Conservation (phyloP, 1,140 invertebrate genomes). For the Oedothorax gibbosus region DNA sequence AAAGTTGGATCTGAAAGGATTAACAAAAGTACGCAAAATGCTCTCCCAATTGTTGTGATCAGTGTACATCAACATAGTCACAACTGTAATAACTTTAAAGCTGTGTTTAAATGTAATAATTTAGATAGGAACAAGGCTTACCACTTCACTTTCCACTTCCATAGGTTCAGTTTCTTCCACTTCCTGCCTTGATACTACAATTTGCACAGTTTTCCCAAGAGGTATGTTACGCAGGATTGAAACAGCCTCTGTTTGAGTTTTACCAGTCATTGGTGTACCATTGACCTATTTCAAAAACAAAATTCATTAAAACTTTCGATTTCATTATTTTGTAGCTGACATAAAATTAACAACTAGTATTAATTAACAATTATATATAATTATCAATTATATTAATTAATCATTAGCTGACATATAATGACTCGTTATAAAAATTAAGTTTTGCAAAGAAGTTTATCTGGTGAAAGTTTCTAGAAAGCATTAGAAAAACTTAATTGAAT, state of each 20-base stretch:
- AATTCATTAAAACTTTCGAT: too few relatives aligned
- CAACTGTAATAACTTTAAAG: too few relatives aligned
- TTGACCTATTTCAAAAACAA: constrained; percentile 73
- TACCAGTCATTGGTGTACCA: constrained; percentile 88
- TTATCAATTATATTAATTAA: background rate
- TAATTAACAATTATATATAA: background rate
- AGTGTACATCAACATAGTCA: too few relatives aligned
- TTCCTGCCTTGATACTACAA: constrained; percentile 91
- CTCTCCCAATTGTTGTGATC: too few relatives aligned
- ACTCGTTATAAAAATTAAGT: too few relatives aligned
- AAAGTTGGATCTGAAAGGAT: too few relatives aligned
- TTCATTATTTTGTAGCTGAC: too few relatives aligned
- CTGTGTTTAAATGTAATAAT: too few relatives aligned
- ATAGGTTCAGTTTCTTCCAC: constrained; percentile 30
- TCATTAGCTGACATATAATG: background rate
- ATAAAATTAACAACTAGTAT: too few relatives aligned
- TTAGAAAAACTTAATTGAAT: too few relatives aligned
- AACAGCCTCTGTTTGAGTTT: constrained; percentile 93
- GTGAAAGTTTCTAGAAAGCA: background rate
- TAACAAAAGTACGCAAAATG: too few relatives aligned
- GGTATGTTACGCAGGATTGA: constrained; percentile 84
- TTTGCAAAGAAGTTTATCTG: background rate
- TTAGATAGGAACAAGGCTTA: background rate
- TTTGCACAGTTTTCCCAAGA: constrained; percentile 82
- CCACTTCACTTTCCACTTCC: constrained; percentile 34